Conservation (phyloP, 2,888 invertebrate species). For the Nomada flava region DNA sequence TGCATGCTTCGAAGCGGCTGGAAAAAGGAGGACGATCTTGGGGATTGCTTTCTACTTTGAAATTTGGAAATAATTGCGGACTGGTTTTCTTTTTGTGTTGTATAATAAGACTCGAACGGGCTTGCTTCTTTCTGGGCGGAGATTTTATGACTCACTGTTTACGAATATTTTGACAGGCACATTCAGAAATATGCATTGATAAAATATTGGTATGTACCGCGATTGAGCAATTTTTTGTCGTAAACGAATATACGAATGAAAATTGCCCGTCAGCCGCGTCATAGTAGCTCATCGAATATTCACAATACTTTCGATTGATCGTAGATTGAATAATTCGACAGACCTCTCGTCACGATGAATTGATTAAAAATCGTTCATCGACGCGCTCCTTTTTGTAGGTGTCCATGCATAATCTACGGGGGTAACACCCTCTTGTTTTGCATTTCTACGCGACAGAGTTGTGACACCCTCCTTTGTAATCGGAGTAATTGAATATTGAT, state of each 20-base stretch:
- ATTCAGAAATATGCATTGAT: background rate
- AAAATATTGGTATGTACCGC: too few relatives aligned
- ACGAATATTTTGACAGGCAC: too few relatives aligned
- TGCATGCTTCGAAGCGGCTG: background rate
- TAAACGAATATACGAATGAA: background rate
- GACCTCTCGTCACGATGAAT: constrained; percentile 2
- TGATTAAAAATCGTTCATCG: constrained; percentile 19
- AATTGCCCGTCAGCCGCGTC: background rate
- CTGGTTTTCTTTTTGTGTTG: background rate
- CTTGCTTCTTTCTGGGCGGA: background rate
- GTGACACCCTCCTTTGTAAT: background rate
- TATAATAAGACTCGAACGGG: background rate
- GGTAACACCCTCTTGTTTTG: constrained; percentile 22
- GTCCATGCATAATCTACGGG: constrained; percentile 26
- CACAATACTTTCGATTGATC: background rate
- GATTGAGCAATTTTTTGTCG: too few relatives aligned
- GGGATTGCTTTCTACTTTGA: constrained; percentile 10
- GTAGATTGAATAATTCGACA: background rate
- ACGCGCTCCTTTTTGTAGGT: constrained; percentile 13
- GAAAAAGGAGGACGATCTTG: background rate
- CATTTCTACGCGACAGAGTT: constrained; percentile 16
- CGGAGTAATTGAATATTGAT: constrained; percentile 6
- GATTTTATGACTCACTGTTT: background rate
- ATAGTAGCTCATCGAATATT: background rate
- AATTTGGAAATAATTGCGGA: constrained; percentile 28